Evolutionary conservation across 2,888 invertebrate genomes (phyloP).

Genomic region (Strigamia transsilvanica): DNA sequence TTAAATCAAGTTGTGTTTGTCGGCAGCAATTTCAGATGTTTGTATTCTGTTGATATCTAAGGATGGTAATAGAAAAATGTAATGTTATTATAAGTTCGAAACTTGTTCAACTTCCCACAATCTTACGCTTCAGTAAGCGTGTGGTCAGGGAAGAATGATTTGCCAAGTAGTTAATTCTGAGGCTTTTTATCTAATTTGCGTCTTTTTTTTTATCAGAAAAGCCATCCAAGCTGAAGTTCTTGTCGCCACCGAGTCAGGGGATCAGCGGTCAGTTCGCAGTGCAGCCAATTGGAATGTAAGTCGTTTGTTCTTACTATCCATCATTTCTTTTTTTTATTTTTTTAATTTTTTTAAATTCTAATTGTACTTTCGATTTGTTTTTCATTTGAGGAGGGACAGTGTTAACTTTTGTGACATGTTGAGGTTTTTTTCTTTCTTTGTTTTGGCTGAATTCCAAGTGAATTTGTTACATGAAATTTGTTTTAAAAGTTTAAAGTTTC

Average conservation of each 20-base stretch:
- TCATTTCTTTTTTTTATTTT: background rate
- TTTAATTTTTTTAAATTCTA: background rate
- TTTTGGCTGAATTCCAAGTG: background rate
- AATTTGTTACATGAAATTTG: conserved; percentile 10
- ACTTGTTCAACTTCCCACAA: background rate
- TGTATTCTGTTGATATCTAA: no score
- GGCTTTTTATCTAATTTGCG: conserved; percentile 26
- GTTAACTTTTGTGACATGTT: conserved; percentile 17
- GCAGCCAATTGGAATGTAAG: conserved; percentile 82
- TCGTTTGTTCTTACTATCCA: conserved; percentile 48
- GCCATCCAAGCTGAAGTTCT: conserved; percentile 60
- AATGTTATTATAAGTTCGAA: background rate
- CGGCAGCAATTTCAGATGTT: no score
- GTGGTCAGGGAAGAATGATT: conserved; percentile 10
- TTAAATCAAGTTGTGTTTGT: no score
- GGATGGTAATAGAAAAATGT: no score
- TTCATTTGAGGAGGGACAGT: background rate
- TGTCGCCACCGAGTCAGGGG: conserved; percentile 60
- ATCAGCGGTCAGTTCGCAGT: conserved; percentile 62
- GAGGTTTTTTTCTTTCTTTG: conserved; percentile 46
- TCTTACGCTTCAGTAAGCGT: background rate
- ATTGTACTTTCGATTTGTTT: background rate
- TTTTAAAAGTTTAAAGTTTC: background rate
- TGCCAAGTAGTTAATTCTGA: conserved; percentile 23
- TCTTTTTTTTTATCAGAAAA: conserved; percentile 57